Evolutionary conservation across 1,140 invertebrate species (phyloP).

Genomic region (Anastrepha obliqua): DNA sequence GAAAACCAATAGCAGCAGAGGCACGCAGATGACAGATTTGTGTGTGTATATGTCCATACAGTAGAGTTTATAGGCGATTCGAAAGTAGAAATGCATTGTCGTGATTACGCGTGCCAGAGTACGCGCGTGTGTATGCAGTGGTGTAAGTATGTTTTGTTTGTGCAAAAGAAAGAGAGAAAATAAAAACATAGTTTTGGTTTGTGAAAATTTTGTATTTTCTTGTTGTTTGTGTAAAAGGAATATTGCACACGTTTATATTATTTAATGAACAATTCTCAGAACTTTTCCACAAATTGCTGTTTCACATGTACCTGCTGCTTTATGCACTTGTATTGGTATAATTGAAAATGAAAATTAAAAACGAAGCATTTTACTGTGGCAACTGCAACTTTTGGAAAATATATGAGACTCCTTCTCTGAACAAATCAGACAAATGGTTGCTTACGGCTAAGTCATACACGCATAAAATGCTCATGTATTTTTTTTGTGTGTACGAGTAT

Average conservation of each 20-base stretch:
- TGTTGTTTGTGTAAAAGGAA: conserved; percentile 7
- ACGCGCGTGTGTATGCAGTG: conserved; percentile 46
- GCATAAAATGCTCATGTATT: too few species aligned
- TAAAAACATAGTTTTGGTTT: conserved; percentile 52
- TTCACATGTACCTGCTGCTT: neutral
- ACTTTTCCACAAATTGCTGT: neutral
- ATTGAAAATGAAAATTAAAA: neutral
- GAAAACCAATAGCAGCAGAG: neutral
- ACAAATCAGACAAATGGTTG: too few species aligned
- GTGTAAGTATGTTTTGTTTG: neutral
- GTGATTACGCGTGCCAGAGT: neutral
- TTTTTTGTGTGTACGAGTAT: too few species aligned
- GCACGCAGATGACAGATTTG: neutral
- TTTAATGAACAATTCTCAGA: neutral
- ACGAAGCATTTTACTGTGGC: too few species aligned
- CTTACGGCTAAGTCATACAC: too few species aligned
- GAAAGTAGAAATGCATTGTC: conserved; percentile 4
- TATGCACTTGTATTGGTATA: neutral
- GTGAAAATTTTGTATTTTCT: conserved; percentile 43
- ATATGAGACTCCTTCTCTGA: too few species aligned
- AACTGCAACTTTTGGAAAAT: too few species aligned
- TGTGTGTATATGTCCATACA: neutral
- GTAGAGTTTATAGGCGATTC: conserved; percentile 44
- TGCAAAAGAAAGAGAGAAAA: conserved; percentile 54
- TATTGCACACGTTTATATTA: neutral